A percentile compares a stretch with the other conserved stretches of the same genome.
Conservation (phyloP, 2,888 invertebrate species). For the Phaedon cochleariae region DNA sequence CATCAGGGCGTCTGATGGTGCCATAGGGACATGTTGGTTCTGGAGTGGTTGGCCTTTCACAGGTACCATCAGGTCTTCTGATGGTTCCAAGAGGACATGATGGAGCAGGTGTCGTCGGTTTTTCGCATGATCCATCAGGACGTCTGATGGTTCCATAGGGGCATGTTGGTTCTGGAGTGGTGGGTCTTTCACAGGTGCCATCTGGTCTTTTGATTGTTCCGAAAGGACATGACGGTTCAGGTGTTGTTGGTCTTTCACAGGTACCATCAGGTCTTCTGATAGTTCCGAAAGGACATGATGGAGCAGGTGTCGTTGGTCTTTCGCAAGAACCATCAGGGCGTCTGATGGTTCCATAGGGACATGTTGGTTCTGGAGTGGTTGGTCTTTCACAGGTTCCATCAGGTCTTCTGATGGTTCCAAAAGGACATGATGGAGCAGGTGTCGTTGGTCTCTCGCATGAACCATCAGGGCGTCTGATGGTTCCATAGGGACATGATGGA, state of each 20-base stretch:
- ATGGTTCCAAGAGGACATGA: slow-evolving; percentile 21
- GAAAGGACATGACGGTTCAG: slow-evolving; percentile 27
- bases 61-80: slow-evolving; percentile 19
- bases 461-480: slow-evolving; percentile 22
- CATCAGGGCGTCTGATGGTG: slow-evolving; percentile 26
- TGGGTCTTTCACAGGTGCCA: slow-evolving; percentile 26
- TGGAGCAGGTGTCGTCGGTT: slow-evolving; percentile 16
- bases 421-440: slow-evolving; percentile 26
- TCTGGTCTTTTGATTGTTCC: slow-evolving; percentile 24
- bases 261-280: slow-evolving; percentile 21
- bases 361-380: slow-evolving; percentile 19
- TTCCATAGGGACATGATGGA: slow-evolving; percentile 28
- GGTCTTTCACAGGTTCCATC: slow-evolving; percentile 26
- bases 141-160: slow-evolving; percentile 21
- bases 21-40: slow-evolving; percentile 34
- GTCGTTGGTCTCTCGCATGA: slow-evolving; percentile 24
- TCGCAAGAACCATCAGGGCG: slow-evolving; percentile 26
- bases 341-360: slow-evolving; percentile 25
- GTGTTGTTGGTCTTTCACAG: slow-evolving; percentile 22
- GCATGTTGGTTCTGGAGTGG: slow-evolving; percentile 14
- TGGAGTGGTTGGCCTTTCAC: slow-evolving; percentile 25
- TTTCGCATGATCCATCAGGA: slow-evolving; percentile 20
- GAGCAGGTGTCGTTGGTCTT: slow-evolving; percentile 23
- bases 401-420: slow-evolving; percentile 21
- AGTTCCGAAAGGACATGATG: slow-evolving; percentile 32